Evolutionary conservation across 2,797 vertebrate genomes (phyloP), one percentile per base, ranked within the genome.

Genomic region (Sebastes minor): DNA sequence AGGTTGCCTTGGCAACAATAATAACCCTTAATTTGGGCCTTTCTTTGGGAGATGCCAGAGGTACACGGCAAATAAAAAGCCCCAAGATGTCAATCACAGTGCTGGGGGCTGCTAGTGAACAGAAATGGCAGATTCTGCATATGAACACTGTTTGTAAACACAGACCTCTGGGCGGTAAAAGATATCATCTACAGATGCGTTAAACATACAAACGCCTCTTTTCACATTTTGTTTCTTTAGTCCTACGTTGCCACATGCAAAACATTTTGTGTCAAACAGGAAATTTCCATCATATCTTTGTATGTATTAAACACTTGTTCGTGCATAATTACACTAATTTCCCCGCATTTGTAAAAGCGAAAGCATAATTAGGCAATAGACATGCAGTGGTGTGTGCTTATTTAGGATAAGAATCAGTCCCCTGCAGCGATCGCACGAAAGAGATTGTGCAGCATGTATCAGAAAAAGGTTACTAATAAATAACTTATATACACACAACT

Each of bases 1-100:
- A 27, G 88, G 95, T 96, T 96, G 90, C 94, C 95, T 84, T 84
- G 95, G 94, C 91, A 96, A 96, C 96, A 93, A 90, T 91, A 88
- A 94, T 86, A 95, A 89, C 95, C 94, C 89, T 85, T 93, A 93
- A 96, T 96, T 95, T 94, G 79, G 77, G 82, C 63, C 87, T 91
- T 91, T 95, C 86, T 93, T 90, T 76, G 81, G 81, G 84, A 90
- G 91, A 92, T 86, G 90, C 86, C 81, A 67, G 81, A 78, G 84
- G 90, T 85, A 70, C 70, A 74, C 2, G 28, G 70, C 46, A 81
- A 88, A 82, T 49, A 69, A 75, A 82, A 91, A 81, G 80, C 81
- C 53, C 8, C 10, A 52, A 81, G 72, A 78, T 61, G 85, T 78
- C 89, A 78, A 27, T 81, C 76, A 74, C 7, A 1, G 74, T 0